phyloP scores from a whole-genome alignment of 2,113 vertebrate species.

The Spea bombifrons region DNA sequence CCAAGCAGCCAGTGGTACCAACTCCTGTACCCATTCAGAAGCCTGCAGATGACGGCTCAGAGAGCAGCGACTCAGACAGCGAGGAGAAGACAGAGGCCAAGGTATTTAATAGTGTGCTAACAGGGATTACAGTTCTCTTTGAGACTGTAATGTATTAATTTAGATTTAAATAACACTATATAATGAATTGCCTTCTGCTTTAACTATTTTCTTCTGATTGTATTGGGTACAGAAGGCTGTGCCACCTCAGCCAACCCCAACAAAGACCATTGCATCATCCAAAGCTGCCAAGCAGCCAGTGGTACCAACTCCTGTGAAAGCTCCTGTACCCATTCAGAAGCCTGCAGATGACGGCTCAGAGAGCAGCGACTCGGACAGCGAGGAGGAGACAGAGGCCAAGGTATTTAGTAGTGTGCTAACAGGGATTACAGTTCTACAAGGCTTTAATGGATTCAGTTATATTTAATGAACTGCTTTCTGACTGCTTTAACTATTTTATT shows the following conservation, averaged over 20 bases:
- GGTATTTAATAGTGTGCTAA: neutral
- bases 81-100: neutral
- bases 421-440: neutral
- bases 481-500: neutral
- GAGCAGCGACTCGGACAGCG: neutral
- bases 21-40: neutral
- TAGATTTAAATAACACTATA: no score
- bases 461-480: no score
- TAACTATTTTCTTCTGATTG: neutral
- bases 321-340: neutral
- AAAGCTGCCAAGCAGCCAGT: neutral
- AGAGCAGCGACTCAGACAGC: neutral
- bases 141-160: no score
- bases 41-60: neutral
- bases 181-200: neutral
- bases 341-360: constrained; percentile 2
- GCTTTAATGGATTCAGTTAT: no score
- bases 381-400: neutral
- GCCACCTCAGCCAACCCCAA: neutral
- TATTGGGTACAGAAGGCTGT: neutral
- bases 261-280: neutral
- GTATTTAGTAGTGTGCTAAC: neutral
- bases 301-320: neutral
- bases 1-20: neutral
- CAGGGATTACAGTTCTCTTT: no score